Base-by-base conservation (phyloP, 2,797 vertebrate species). In the Urophycis tenuis region DNA sequence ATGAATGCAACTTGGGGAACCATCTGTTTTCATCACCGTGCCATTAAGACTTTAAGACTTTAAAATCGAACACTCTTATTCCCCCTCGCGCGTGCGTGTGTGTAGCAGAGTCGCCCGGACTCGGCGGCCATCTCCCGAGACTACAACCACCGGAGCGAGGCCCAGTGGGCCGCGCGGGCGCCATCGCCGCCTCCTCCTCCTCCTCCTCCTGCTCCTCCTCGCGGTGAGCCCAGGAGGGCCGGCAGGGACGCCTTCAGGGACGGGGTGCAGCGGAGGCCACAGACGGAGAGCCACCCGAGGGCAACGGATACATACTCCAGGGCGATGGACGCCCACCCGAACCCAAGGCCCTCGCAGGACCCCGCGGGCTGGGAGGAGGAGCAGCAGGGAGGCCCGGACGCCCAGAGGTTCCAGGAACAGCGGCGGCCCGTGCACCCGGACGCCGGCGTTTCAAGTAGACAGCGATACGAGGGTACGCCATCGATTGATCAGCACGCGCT, bases 391-490 rank as follows among this genome's bases (percentile, higher is more conserved):
- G 53, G 53, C 53, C 22, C 75, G n/a, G 41, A 78, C 3, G 74
- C 79, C 2, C 69, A 83, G 22, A 41, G 1, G 8, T 67, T 30
- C 14, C 83, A 87, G 30, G 85, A 85, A 33, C 71, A 86, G 31
- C 41, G 77, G 53, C 53, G 5, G 25, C 53, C 53, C n/a, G n/a
- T 64, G 35, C 75, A 64, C 75, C 73, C 79, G 77, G 86, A 89
- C 17, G 8, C 75, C 22, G 80, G 79, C 81, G 77, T 76, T 25
- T 76, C 81, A 31, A 83, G 75, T 74, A 80, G 86, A 83, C 79
- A 79, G 45, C 83, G 30, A 9, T 88, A 85, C 77, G 81, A 89
- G 86, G 91, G 92, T 92, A 87, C 80, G 69, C 29, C 30, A 12
- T 29, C 31, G 3, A 12, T 29, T n/a, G 3, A 67, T 36, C 31